Evolutionary conservation across 2,888 invertebrate species (phyloP), one percentile per base, ranked within the genome.

Genomic region (Cordilura impudica): DNA sequence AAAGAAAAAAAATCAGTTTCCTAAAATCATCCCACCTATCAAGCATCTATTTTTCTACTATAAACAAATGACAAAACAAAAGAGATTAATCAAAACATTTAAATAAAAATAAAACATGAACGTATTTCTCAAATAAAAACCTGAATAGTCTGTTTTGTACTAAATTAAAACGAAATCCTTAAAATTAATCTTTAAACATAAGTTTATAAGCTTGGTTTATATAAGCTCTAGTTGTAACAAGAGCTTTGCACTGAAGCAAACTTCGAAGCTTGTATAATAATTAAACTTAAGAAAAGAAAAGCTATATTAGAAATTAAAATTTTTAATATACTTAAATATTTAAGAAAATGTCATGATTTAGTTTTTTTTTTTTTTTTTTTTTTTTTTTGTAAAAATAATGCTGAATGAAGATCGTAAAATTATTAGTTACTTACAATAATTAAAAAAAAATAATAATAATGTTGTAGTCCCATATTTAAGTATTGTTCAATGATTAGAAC

Each of bases 11-110:
- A 70, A 70, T 61, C 82, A 84, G 87, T 87, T 86, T 88, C 88
- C 87, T 88, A 88, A 87, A 86, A 87, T 88, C 87, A 88, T 87
- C 88, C 88, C 88, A 88, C 88, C 88, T 88, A 81, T 79, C 79
- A 79, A 80, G 73, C 77, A 81, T 81, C 87, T 88, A 89, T 89
- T 89, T 88, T 88, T 89, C 89, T 88, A 88, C 87, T 73, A 45
- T 2, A 39, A 81, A 69, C 56, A 54, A 63, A 82, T 31, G 71
- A 65, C 80, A 78, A 72, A 77, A 60, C 71, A 78, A 39, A 53
- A 56, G 29, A 67, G 35, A 65, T 63, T 43, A 66, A 78, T 66
- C 43, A 75, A 81, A 54, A 53, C 31, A 19, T 23, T 43, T 84
- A 83, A 82, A 72, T 49, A 63, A 69, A 65, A 71, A 67, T 21